Percentiles rank a stretch among this genome's conserved stretches.
phyloP scores from a whole-genome alignment of 2,888 invertebrate genomes.

The Petrolisthes manimaculis region DNA sequence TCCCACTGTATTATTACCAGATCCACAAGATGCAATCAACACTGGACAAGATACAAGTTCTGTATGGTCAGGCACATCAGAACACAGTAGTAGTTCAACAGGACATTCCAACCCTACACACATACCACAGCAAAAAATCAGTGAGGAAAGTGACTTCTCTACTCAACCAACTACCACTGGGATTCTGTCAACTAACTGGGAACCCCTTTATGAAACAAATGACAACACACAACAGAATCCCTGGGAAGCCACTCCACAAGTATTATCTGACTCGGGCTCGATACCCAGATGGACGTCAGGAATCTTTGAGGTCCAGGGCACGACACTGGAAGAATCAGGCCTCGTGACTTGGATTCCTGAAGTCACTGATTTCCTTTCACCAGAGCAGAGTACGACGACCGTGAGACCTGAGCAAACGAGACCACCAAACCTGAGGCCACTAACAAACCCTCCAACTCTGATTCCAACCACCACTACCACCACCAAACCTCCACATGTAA shows the following conservation, averaged over 20 bases:
- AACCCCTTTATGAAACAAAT: no score
- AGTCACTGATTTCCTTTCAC: background rate
- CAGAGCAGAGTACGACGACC: background rate
- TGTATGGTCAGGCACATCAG: background rate
- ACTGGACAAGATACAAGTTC: slow-evolving; percentile 3
- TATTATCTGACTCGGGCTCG: no score
- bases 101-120: no score
- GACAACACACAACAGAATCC: no score
- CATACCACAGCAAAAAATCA: no score
- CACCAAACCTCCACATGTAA: background rate
- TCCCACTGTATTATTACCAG: background rate
- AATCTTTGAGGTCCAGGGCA: background rate
- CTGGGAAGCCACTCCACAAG: no score
- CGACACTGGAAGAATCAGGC: background rate
- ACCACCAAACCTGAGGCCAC: background rate
- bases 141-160: no score
- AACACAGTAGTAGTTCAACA: background rate
- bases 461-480: background rate
- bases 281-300: background rate
- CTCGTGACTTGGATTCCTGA: slow-evolving; percentile 9
- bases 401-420: background rate
- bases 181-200: no score
- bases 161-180: background rate
- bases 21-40: background rate
- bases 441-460: background rate